phyloP scores from a whole-genome alignment of 2,888 invertebrate genomes.

The Lasioglossum malachurum region DNA sequence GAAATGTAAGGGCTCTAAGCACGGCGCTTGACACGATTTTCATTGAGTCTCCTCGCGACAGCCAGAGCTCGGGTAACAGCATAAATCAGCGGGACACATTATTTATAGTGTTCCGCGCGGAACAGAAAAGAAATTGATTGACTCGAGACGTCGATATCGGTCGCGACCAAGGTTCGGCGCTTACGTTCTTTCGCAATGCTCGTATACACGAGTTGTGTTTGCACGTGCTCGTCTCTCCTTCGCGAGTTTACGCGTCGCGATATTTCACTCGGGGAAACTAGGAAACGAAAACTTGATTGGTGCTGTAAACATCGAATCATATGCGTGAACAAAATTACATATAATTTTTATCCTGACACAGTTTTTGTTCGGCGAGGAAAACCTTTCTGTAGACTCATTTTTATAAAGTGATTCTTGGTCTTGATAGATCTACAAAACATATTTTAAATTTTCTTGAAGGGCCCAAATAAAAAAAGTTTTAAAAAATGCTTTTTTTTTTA shows the following conservation, averaged over 20 bases:
- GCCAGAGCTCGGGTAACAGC: background rate
- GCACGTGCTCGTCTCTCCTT: conserved; percentile 34
- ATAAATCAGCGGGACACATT: conserved; percentile 3
- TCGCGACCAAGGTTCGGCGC: conserved; percentile 1
- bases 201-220: background rate
- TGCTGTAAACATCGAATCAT: background rate
- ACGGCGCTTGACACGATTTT: background rate
- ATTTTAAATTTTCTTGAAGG: no score
- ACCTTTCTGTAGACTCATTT: no score
- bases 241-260: conserved; percentile 25
- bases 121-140: background rate
- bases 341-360: background rate
- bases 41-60: background rate
- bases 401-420: no score
- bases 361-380: background rate
- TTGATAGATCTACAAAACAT: no score
- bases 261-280: conserved; percentile 45
- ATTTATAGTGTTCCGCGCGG: background rate
- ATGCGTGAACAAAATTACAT: background rate
- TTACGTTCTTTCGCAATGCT: background rate
- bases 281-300: conserved; percentile 22
- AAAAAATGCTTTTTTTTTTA: no score
- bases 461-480: no score
- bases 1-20: background rate
- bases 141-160: background rate